Evolutionary conservation across 2,888 invertebrate species (phyloP), one percentile per base, ranked within the genome.

Genomic region (Phlogophora meticulosa): DNA sequence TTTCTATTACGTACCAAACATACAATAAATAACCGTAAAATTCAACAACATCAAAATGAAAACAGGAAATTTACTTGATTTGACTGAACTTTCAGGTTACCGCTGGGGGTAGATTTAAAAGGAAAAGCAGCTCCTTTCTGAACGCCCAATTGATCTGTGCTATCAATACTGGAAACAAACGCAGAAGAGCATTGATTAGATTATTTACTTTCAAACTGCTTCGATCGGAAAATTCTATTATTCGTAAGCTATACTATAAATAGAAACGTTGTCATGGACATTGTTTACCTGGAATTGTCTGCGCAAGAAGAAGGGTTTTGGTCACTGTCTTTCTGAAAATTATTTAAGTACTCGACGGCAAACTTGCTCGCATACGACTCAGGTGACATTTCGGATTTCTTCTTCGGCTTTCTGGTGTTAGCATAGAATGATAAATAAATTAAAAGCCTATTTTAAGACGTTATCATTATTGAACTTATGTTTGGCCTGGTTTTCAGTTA

Each of bases 71-170:
- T 81, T 90, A 97, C 97, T 96, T 97, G 97, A 90, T 97, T 96
- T 2, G 97, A 97, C 64, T 96, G 94, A 68, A 97, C 96, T 94
- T 97, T 97, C 59, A 97, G 91, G 87, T 97, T 96, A 77, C 97
- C 97, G 88, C 97, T 97, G 0, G 97, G 96, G 1, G 97, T 97
- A 2, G 96, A 88, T 86, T 96, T 96, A 83, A 97, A 97, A 3
- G 97, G 97, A 87, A 97, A 97, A n/a, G 91, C 75, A 24, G 93
- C 89, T 51, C 86, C 87, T 80, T 86, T 92, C 68, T 91, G 90
- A 28, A 76, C 56, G 55, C 83, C 89, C 32, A 85, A 70, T 55
- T 85, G 89, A 5, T 91, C 91, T 46, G 87, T 85, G 79, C 92
- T 93, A 65, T 83, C 90, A n/a, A 85, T 64, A 80, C 94, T 94